Evolutionary conservation across 2,113 vertebrate genomes (phyloP).

Genomic region (Artemisiospiza belli): DNA sequence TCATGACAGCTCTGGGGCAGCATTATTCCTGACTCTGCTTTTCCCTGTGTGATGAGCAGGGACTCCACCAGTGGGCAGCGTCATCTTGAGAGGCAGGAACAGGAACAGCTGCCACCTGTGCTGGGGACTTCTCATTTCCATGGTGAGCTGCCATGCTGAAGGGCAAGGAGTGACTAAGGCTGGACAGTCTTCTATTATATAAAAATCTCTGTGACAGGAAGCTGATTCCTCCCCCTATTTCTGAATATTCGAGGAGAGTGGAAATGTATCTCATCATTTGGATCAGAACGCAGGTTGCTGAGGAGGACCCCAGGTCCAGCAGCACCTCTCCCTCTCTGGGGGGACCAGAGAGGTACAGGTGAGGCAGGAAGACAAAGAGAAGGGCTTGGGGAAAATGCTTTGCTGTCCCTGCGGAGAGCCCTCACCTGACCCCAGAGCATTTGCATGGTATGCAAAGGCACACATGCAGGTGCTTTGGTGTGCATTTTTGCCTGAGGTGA

Average conservation of each 20-base stretch:
- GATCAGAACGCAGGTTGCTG: neutral
- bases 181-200: neutral
- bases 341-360: neutral
- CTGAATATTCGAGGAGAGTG: neutral
- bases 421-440: neutral
- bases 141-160: neutral
- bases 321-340: neutral
- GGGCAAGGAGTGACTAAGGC: neutral
- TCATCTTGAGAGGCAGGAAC: neutral
- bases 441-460: neutral
- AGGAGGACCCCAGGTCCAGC: neutral
- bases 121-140: neutral
- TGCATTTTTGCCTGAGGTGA: neutral
- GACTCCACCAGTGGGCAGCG: neutral
- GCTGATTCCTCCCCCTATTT: neutral
- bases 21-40: accelerated
- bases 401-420: neutral
- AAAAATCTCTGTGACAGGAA: neutral
- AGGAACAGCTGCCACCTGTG: accelerated
- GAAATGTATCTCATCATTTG: neutral
- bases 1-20: neutral
- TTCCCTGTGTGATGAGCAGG: neutral
- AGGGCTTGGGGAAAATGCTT: neutral
- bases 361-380: neutral
- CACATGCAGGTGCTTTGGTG: neutral